These are phyloP conservation scores for Myiotriccus ornatus DNA, from an alignment of 2,797 vertebrate species.

Conservation along the genomic window DNA sequence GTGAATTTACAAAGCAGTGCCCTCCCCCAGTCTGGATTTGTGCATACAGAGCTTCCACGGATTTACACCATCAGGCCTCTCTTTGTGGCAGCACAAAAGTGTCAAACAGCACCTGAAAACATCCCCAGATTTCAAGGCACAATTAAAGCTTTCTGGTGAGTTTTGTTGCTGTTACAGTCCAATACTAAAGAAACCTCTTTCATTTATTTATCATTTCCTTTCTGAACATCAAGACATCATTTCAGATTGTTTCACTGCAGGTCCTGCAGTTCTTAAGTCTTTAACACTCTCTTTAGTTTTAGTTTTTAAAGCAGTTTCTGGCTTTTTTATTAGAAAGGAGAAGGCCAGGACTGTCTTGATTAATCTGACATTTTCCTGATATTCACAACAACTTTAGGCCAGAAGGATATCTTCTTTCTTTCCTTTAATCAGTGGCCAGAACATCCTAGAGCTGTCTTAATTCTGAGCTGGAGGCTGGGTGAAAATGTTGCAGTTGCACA, in stretches of 20 bases:
- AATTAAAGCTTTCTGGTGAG: neutral
- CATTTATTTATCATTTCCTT: neutral
- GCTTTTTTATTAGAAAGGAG: neutral
- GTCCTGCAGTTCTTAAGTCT: neutral
- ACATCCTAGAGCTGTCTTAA: neutral
- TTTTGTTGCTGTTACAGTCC: neutral
- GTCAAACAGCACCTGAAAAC: neutral
- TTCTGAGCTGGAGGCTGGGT: neutral
- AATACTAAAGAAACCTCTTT: neutral
- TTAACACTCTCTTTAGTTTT: neutral
- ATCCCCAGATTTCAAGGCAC: neutral
- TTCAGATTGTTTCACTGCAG: neutral
- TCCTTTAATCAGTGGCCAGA: neutral
- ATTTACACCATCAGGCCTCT: neutral
- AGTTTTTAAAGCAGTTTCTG: neutral
- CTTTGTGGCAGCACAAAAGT: neutral
- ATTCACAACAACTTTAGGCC: neutral
- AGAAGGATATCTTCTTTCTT: neutral
- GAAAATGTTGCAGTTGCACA: neutral
- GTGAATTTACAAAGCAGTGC: fast-evolving
- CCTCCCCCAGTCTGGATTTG: fast-evolving
- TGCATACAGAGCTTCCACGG: fast-evolving
- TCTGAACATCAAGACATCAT: neutral
- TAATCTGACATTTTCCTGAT: neutral
- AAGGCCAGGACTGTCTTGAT: neutral